These are phyloP conservation scores for Ophion ellenae DNA, from an alignment of 2,888 invertebrate genomes.

Conservation along the genomic window DNA sequence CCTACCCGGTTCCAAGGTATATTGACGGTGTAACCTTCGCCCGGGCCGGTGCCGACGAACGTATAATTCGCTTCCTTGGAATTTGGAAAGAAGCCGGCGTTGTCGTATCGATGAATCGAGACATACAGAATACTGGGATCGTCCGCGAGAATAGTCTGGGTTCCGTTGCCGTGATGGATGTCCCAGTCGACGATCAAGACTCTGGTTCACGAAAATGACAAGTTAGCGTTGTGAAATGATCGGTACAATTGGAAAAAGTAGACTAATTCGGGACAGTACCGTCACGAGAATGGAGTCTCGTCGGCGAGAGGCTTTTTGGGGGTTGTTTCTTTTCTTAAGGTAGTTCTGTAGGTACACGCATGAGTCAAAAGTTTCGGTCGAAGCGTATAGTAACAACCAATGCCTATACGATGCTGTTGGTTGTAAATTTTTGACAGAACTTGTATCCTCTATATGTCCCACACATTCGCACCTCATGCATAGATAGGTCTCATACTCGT, in stretches of 20 bases:
- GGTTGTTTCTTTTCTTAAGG: neutral
- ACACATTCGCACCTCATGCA: too few species aligned
- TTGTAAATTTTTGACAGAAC: too few species aligned
- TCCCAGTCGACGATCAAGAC: constrained; percentile 96
- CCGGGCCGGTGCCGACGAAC: constrained; percentile 87
- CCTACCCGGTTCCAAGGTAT: constrained; percentile 94
- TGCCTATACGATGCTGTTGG: too few species aligned
- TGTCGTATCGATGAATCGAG: constrained; percentile 96
- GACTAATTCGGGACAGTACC: neutral
- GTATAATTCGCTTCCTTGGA: constrained; percentile 87
- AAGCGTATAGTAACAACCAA: too few species aligned
- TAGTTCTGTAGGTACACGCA: too few species aligned
- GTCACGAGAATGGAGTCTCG: too few species aligned
- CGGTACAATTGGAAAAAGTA: neutral
- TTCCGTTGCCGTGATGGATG: constrained; percentile 98
- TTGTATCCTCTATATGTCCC: too few species aligned
- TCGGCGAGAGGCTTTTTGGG: neutral
- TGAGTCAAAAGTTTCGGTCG: too few species aligned
- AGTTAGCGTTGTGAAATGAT: neutral
- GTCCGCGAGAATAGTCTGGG: constrained; percentile 91
- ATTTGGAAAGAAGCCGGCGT: constrained; percentile 94
- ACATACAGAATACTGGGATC: constrained; percentile 93
- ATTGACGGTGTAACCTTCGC: constrained; percentile 94
- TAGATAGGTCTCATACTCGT: too few species aligned
- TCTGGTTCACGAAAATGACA: constrained; percentile 80